Evolutionary conservation across 2,888 invertebrate genomes (phyloP).

Genomic region (Metacarcinus magister): DNA sequence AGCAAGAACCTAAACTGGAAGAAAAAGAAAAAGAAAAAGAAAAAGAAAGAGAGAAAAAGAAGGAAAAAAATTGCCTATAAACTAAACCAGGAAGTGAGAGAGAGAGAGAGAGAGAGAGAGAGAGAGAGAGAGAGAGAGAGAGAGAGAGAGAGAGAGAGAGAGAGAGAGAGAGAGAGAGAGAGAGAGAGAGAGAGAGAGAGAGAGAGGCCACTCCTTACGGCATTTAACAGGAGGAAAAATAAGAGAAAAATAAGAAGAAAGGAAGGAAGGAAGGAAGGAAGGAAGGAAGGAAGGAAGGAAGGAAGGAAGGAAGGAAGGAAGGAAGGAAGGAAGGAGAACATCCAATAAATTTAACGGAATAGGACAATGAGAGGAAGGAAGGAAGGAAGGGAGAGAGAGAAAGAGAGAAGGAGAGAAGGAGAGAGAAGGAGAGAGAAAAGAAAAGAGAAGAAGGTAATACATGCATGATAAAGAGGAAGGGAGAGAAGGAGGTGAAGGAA

Average conservation of each 20-base stretch:
- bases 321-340: neutral
- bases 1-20: neutral
- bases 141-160: constrained; percentile 10
- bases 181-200: constrained; percentile 48
- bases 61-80: neutral
- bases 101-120: constrained; percentile 18
- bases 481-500: neutral
- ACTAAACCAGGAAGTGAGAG: neutral
- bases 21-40: neutral
- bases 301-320: neutral
- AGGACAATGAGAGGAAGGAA: neutral
- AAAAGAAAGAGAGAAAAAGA: neutral
- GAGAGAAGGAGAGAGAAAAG: neutral
- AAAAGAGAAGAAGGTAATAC: neutral
- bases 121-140: neutral
- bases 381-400: neutral
- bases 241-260: neutral
- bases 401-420: neutral
- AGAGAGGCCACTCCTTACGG: neutral
- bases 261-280: neutral
- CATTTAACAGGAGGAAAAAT: neutral
- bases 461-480: neutral
- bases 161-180: constrained; percentile 48
- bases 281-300: neutral
- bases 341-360: neutral